Evolutionary conservation across 2,797 vertebrate species (phyloP), one percentile per base, ranked within the genome.

Genomic region (Sebastes iracundus): DNA sequence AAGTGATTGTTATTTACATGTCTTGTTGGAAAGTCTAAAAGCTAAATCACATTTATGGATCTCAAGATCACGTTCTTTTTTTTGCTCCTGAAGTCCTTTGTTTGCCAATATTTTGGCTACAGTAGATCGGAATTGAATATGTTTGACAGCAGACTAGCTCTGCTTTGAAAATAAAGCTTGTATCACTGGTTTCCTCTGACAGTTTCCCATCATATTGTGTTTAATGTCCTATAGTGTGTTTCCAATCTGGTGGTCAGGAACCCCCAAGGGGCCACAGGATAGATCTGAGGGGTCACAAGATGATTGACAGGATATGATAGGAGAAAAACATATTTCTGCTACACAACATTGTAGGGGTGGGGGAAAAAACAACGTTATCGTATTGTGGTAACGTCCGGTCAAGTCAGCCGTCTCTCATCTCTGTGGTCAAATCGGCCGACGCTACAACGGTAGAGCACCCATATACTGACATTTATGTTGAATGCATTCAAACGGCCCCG

Each of bases 21-120:
- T 65, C 60, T 79, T 65, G 55, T 77, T 87, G 55, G 9, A 79
- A 77, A 60, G 60, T 71, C 46, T 63, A 14, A 84, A 77, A 66
- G 61, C 38, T 79, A 16, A 53, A 61, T 65, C 66, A 69, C 49
- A 72, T 28, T n/a, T 30, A 28, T 28, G 14, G 46, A 32, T 28
- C 25, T 33, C 8, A 5, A 22, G 1, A 35, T 22, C 46, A 38
- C 5, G 1, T 71, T 42, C 14, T 67, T 8, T 35, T 33, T 71
- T 13, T 61, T 28, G 14, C n/a, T 55, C n/a, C 30, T 23, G 27
- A 52, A 7, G 23, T 18, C 20, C 7, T 32, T 32, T 74, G 13
- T 60, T 38, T 46, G 30, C n/a, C 23, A 60, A 8, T 46, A n/a
- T 7, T 69, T 58, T 32, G 42, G 35, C 33, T 38, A 9, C 23